phyloP scores from a whole-genome alignment of 35 echinoderm and acorn worm species.

The Acanthaster planci region DNA sequence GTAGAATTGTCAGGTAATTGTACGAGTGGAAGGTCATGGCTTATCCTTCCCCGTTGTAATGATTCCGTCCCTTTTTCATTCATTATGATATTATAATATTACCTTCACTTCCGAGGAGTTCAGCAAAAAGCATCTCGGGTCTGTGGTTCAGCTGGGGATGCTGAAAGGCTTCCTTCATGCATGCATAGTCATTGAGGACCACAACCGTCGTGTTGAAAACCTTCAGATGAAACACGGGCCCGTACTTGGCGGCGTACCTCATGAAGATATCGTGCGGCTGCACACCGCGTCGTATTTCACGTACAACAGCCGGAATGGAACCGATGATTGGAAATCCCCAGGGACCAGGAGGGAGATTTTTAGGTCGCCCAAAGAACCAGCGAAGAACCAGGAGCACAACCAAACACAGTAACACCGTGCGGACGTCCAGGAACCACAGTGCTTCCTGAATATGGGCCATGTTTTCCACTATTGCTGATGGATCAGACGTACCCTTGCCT shows the following conservation, averaged over 20 bases:
- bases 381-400: background rate
- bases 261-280: slow-evolving; percentile 22
- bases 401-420: slow-evolving; percentile 5
- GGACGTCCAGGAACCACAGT: background rate
- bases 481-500: too few relatives aligned
- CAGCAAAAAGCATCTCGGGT: background rate
- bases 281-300: background rate
- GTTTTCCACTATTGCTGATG: too few relatives aligned
- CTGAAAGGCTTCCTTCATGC: slow-evolving; percentile 25
- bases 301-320: background rate
- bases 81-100: too few relatives aligned
- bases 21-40: too few relatives aligned
- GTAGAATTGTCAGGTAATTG: too few relatives aligned
- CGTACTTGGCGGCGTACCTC: background rate
- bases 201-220: background rate
- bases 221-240: slow-evolving; percentile 1
- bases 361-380: background rate
- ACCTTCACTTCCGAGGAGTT: background rate
- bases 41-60: too few relatives aligned
- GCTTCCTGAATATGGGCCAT: too few relatives aligned
- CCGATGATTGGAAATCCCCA: slow-evolving; percentile 18
- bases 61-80: too few relatives aligned
- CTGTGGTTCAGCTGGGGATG: background rate
- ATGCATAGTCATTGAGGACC: slow-evolving; percentile 12
- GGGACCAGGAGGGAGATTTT: slow-evolving; percentile 9